phyloP scores from a whole-genome alignment of 2,888 invertebrate species.

The Eledone cirrhosa region DNA sequence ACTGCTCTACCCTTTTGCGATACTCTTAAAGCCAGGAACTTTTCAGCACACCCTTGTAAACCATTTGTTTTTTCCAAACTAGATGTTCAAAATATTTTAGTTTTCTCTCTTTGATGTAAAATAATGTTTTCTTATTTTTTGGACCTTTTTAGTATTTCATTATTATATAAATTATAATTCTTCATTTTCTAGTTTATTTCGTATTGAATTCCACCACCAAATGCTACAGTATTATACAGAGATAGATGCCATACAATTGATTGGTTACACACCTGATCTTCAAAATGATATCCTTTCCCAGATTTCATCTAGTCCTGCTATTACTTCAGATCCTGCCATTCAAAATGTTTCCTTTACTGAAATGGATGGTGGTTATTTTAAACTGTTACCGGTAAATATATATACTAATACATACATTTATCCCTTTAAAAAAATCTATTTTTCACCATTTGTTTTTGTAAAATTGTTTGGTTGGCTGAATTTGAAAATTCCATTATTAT shows the following conservation, averaged over 20 bases:
- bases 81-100: too few species aligned
- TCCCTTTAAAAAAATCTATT: too few species aligned
- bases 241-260: constrained; percentile 77
- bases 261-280: not conserved
- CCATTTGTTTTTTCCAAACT: too few species aligned
- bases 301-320: not conserved
- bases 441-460: too few species aligned
- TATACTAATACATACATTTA: not conserved
- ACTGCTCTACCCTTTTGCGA: too few species aligned
- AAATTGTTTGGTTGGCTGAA: too few species aligned
- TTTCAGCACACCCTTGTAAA: too few species aligned
- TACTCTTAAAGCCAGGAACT: too few species aligned
- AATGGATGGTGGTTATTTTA: constrained; percentile 52
- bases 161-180: not conserved
- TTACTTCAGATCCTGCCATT: not conserved
- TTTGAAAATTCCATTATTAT: too few species aligned
- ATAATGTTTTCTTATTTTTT: too few species aligned
- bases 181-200: constrained; percentile 73
- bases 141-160: too few species aligned
- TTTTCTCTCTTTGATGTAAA: too few species aligned
- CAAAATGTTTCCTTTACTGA: constrained; percentile 23
- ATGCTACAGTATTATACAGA: constrained; percentile 86
- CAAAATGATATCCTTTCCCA: not conserved
- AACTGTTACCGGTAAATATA: constrained; percentile 56
- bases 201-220: constrained; percentile 87